Evolutionary conservation across 2,113 vertebrate species (phyloP).

Genomic region (Pyrgilauda ruficollis): DNA sequence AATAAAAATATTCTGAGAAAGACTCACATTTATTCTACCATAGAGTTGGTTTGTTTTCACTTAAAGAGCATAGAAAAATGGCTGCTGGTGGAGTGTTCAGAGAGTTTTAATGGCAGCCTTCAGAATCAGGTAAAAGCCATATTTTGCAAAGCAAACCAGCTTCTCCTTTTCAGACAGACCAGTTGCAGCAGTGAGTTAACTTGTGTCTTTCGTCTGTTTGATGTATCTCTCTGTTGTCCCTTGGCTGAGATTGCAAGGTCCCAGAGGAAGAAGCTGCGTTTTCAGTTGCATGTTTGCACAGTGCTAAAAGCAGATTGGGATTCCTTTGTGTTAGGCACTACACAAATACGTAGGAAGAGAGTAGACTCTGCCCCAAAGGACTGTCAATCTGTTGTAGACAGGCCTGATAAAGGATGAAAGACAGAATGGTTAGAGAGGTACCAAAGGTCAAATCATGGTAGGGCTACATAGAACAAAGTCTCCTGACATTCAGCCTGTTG

Average conservation of each 20-base stretch:
- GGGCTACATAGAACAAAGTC: neutral
- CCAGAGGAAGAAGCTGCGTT: conserved; percentile 31
- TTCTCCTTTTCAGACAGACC: neutral
- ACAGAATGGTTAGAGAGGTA: neutral
- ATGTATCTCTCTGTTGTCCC: neutral
- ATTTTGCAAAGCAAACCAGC: neutral
- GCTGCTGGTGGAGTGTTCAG: neutral
- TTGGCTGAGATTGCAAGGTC: conserved; percentile 12
- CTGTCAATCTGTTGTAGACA: conserved; percentile 27
- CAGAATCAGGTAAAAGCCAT: neutral
- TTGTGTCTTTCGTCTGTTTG: neutral
- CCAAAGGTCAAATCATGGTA: conserved; percentile 31
- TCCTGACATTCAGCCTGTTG: neutral
- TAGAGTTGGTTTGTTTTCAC: neutral
- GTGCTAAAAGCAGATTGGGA: conserved; percentile 35
- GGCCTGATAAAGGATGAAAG: conserved; percentile 60
- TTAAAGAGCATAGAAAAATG: neutral
- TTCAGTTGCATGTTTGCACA: conserved; percentile 37
- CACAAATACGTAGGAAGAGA: conserved; percentile 21
- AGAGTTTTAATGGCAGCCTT: neutral
- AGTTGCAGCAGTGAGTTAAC: neutral
- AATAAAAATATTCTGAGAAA: neutral
- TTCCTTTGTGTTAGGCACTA: conserved; percentile 34
- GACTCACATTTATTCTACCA: neutral
- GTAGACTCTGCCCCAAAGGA: conserved; percentile 3